Percentiles rank a stretch among this genome's conserved stretches.
These are phyloP conservation scores for Psittacula echo DNA, from an alignment of 2,797 vertebrate genomes.

Conservation along the genomic window DNA sequence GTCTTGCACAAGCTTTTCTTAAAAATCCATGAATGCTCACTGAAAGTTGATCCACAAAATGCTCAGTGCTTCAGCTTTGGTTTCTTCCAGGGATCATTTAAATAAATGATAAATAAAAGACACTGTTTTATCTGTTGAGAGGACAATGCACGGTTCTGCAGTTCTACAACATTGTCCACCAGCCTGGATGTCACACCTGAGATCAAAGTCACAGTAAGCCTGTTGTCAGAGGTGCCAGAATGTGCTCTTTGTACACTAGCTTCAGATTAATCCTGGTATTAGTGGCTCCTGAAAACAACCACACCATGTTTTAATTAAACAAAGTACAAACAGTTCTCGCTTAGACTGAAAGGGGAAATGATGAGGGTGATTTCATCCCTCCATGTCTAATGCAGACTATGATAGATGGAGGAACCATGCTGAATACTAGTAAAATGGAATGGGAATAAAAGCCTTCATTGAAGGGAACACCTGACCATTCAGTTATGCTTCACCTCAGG, in stretches of 20 bases:
- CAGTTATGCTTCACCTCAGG: background rate
- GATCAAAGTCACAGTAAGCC: background rate
- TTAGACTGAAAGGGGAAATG: background rate
- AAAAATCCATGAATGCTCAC: background rate
- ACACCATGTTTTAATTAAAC: background rate
- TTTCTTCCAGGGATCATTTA: background rate
- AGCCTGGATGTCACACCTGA: background rate
- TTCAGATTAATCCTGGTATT: constrained; percentile 13
- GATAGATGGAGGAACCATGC: background rate
- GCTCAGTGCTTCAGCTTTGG: background rate
- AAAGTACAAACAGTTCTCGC: constrained; percentile 5
- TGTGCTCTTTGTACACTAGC: background rate
- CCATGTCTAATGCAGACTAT: background rate
- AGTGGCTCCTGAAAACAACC: background rate
- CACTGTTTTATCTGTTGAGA: background rate
- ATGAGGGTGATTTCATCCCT: background rate
- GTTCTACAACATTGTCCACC: background rate
- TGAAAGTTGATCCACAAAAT: background rate
- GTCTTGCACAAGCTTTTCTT: background rate
- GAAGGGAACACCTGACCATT: background rate
- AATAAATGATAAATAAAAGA: background rate
- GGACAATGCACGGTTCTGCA: background rate
- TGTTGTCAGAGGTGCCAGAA: background rate
- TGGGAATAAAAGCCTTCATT: background rate
- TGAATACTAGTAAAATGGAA: background rate